Evolutionary conservation across 2,797 vertebrate genomes (phyloP), one percentile per base, ranked within the genome.

Genomic region (Sebastes reedi): DNA sequence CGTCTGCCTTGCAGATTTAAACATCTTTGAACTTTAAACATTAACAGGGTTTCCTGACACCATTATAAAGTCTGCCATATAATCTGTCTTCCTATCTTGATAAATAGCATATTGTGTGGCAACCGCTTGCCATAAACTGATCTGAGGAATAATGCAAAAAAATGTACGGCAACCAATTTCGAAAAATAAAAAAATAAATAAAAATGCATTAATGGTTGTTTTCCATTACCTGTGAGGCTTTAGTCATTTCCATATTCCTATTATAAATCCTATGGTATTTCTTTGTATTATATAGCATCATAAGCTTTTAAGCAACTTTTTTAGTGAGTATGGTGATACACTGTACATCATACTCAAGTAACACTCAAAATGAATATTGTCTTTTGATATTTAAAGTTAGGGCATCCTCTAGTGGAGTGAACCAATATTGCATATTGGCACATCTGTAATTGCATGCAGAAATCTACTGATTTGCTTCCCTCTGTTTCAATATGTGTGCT

Each of bases 1-100:
- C 55, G 64, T 89, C 82, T 88, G 87, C 30, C 52, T 55, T n/a
- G 30, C 83, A 88, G 24, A 84, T 79, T 78, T 77, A 81, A 78
- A 86, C 50, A 77, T 76, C 32, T 60, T 75, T 74, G 56, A 69
- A 16, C 61, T 74, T 59, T 22, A 77, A 85, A 84, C 66, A 72
- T 67, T 46, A 61, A 71, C 75, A 52, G 30, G 8, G 25, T 39
- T 71, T 77, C 67, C 83, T 73, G 61, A 29, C 50, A 36, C 60
- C 8, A 24, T 39, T 64, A 36, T 65, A 62, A 59, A 67, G 46
- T 36, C 66, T 30, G 65, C 39, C 67, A 32, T 8, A 9, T 61
- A 20, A 29, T 32, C 36, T 14, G 10, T 34, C 27, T 69, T 61
- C 65, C 20, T 29, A 1, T 39, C 24, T 62, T 58, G 18, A 82